These are phyloP conservation scores for Chionomys nivalis DNA, from an alignment of 2,113 vertebrate genomes.

Conservation along the genomic window DNA sequence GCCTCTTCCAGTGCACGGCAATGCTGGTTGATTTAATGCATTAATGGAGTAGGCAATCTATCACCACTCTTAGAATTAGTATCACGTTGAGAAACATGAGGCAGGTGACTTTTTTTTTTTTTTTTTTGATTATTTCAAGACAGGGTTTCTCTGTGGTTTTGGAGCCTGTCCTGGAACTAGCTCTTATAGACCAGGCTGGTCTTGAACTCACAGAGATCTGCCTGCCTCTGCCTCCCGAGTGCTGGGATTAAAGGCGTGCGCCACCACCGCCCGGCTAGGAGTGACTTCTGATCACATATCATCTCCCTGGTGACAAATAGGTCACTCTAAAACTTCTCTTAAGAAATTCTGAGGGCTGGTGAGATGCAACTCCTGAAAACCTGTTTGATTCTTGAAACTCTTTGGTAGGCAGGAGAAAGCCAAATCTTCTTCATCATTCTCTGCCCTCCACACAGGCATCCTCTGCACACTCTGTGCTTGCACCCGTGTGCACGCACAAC, in stretches of 20 bases:
- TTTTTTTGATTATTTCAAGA: too few species aligned
- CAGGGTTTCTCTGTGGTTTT: too few species aligned
- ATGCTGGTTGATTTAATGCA: background rate
- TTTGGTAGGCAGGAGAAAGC: too few species aligned
- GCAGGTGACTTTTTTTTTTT: too few species aligned
- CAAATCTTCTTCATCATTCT: background rate
- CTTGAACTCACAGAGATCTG: too few species aligned
- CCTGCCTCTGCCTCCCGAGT: too few species aligned
- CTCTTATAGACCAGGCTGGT: too few species aligned
- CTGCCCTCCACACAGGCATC: background rate
- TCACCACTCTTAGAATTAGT: background rate
- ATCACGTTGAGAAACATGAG: constrained; percentile 6
- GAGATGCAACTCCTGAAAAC: background rate
- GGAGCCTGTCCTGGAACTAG: too few species aligned
- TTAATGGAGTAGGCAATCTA: background rate
- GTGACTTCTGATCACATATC: background rate
- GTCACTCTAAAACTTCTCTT: constrained; percentile 15
- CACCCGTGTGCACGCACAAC: background rate
- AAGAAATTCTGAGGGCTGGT: background rate
- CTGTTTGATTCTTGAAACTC: background rate
- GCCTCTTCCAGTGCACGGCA: background rate
- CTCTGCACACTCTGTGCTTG: background rate
- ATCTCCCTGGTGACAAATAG: background rate
- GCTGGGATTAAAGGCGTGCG: too few species aligned
- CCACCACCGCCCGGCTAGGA: too few species aligned